A percentile compares a stretch with the other conserved stretches of the same genome.
Evolutionary conservation across 2,888 invertebrate genomes (phyloP).

Genomic region (Leptinotarsa juncta): DNA sequence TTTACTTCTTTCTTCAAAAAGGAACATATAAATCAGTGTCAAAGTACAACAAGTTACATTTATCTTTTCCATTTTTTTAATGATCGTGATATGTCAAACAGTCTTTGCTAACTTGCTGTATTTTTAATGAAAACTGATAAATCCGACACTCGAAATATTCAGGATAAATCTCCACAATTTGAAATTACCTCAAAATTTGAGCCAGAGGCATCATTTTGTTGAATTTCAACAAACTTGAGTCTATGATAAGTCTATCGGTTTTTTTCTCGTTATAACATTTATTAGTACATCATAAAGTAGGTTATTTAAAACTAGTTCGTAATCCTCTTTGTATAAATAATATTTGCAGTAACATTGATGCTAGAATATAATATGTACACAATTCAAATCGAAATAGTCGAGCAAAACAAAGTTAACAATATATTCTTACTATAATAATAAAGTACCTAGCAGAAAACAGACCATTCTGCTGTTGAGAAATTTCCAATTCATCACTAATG

Average conservation of each 20-base stretch:
- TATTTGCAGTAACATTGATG: slow-evolving; percentile 4
- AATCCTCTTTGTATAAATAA: not conserved
- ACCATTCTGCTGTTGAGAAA: slow-evolving; percentile 46
- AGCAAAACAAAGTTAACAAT: not conserved
- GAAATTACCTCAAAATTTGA: not conserved
- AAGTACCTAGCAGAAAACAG: slow-evolving; percentile 21
- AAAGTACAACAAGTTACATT: slow-evolving; percentile 34
- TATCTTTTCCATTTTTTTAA: slow-evolving; percentile 18
- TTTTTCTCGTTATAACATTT: slow-evolving; percentile 51
- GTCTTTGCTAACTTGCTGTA: slow-evolving; percentile 36
- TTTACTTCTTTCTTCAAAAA: too few species aligned
- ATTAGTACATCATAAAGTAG: slow-evolving; percentile 26
- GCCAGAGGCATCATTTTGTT: slow-evolving; percentile 2
- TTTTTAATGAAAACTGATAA: slow-evolving; percentile 11
- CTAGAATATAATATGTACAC: slow-evolving; percentile 4
- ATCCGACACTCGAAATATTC: not conserved
- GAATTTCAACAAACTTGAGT: slow-evolving; percentile 4
- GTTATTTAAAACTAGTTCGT: slow-evolving; percentile 14
- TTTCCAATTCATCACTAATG: slow-evolving; percentile 50
- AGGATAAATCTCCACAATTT: not conserved
- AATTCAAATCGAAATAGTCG: not conserved
- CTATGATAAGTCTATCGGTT: slow-evolving; percentile 30
- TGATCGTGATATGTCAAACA: slow-evolving; percentile 46
- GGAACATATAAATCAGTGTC: not conserved
- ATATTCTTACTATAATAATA: not conserved